Percentiles rank a stretch among this genome's conserved stretches.
These are phyloP conservation scores for Dendrolimus houi DNA, from an alignment of 2,888 invertebrate species.

Conservation along the genomic window DNA sequence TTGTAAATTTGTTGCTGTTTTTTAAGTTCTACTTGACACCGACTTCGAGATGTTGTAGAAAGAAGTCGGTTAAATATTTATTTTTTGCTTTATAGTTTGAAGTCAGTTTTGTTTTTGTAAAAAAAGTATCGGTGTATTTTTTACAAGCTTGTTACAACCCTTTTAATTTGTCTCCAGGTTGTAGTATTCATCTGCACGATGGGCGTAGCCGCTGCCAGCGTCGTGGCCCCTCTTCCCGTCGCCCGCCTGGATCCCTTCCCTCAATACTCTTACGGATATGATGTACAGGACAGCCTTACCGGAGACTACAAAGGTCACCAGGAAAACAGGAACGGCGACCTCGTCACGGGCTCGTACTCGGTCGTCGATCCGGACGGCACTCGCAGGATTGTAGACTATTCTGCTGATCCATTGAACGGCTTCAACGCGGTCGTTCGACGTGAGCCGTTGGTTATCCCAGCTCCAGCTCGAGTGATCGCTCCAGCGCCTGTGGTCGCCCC, in stretches of 20 bases:
- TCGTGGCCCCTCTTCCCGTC: conserved; percentile 49
- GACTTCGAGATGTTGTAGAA: too few species aligned
- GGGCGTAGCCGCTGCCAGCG: conserved; percentile 49
- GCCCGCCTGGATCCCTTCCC: conserved; percentile 61
- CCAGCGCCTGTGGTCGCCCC: conserved; percentile 35
- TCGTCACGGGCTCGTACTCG: conserved; percentile 74
- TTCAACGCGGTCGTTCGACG: conserved; percentile 76
- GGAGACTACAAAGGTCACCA: conserved; percentile 77
- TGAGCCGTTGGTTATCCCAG: conserved; percentile 54
- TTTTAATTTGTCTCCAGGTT: conserved; percentile 45
- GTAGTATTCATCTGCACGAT: conserved; percentile 66
- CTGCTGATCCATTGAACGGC: conserved; percentile 72
- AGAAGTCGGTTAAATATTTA: too few species aligned
- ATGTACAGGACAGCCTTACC: conserved; percentile 74
- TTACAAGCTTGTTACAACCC: background rate
- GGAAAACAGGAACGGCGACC: conserved; percentile 73
- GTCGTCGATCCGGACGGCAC: conserved; percentile 76
- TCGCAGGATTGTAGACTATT: conserved; percentile 72
- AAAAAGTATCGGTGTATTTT: background rate
- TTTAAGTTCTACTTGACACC: too few species aligned
- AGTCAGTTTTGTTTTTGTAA: too few species aligned
- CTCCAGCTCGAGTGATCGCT: conserved; percentile 35
- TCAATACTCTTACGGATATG: conserved; percentile 76
- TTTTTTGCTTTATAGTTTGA: background rate
- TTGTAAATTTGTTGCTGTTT: too few species aligned